Evolutionary conservation across 2,797 vertebrate species (phyloP), one percentile per base, ranked within the genome.

Genomic region (Pelodytes ibericus): DNA sequence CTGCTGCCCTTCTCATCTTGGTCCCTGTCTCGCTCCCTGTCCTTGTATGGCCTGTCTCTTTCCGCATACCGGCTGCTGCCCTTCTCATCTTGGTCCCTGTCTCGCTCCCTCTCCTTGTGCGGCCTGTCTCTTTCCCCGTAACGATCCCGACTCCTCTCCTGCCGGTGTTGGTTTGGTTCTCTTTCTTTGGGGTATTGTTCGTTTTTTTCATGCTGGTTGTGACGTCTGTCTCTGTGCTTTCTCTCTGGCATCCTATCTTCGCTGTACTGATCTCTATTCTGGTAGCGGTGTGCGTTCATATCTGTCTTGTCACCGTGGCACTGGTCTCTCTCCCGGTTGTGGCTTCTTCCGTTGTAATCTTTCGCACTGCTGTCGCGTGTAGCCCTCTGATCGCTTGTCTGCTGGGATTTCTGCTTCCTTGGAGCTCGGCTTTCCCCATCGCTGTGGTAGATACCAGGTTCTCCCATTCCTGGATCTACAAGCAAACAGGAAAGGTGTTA

Each of bases 401-500:
- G 30, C 16, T 78, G 56, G 6, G 16, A 44, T 53, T 33, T 72
- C 13, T 68, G 63, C 24, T 79, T 72, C 13, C 76, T 72, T 9
- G 76, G 57, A 15, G 47, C 56, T 7, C 64, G 71, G 11, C 20
- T 66, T 18, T 73, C 75, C 62, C 64, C 57, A n/a, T 73, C 71
- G 13, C 59, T 49, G 2, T 49, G 57, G 61, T 77, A 60, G 53
- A 53, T 30, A 26, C 3, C 25, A 26, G 57, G 25, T 25, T 79
- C 76, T n/a, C 31, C 57, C 76, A 79, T 79, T 49, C 13, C 60
- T 7, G 15, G 24, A 56, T 26, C 76, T 79, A 22, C 13, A 49
- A 41, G 18, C 39, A 20, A 0, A 27, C 1, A 15, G 53, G 9
- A 63, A 3, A 63, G 2, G n/a, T 63, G 8, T 39, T 20, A 36